These are phyloP conservation scores for Corythaixoides concolor DNA, from an alignment of 2,113 vertebrate species.

Conservation along the genomic window DNA sequence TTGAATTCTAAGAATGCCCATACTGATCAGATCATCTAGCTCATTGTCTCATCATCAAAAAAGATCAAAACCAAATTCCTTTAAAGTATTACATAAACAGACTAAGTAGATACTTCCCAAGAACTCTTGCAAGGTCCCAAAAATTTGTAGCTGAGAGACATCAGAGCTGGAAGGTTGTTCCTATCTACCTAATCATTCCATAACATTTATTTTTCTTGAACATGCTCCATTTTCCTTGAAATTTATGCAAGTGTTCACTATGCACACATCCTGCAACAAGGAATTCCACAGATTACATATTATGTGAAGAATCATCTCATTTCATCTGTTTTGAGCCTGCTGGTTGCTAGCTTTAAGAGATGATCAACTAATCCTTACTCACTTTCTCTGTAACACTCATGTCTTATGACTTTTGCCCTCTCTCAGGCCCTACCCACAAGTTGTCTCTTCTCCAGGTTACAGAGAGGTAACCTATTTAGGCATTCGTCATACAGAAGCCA, in stretches of 20 bases:
- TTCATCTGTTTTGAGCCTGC: neutral
- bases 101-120: neutral
- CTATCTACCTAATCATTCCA: neutral
- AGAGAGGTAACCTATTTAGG: neutral
- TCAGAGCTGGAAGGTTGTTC: neutral
- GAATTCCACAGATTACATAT: neutral
- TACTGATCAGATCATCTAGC: neutral
- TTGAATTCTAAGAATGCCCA: neutral
- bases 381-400: neutral
- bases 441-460: neutral
- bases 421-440: neutral
- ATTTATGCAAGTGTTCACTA: neutral
- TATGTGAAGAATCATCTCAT: neutral
- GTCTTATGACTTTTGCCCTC: neutral
- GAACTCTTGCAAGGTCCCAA: neutral
- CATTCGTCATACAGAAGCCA: neutral
- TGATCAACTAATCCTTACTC: neutral
- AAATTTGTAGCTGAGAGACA: neutral
- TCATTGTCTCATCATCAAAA: neutral
- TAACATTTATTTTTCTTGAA: neutral
- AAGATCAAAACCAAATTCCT: neutral
- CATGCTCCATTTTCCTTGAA: neutral
- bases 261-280: neutral
- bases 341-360: neutral
- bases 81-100: neutral